Evolutionary conservation across 1,140 invertebrate species (phyloP), one percentile per base, ranked within the genome.

Genomic region (Bombus turneri): DNA sequence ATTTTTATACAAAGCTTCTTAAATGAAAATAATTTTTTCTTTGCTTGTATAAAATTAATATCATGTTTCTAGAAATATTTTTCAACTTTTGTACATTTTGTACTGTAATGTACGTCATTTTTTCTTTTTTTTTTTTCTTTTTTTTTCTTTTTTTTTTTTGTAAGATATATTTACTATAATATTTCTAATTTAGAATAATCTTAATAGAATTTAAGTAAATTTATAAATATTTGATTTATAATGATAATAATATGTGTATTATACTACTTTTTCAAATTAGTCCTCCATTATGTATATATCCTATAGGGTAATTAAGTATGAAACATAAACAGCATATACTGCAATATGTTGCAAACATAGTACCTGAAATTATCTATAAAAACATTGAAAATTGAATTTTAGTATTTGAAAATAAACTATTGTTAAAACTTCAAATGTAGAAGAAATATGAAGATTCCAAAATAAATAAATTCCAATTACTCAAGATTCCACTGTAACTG

Each of bases 281-380:
- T 8, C 12, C 25, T 28, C 1, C 6, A 41, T 69, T 39, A 34
- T 69, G 34, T 39, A 69, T 39, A 69, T 69, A 69, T 39, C 4
- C 28, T 39, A 39, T 15, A 71, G 9, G 2, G 13, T 71, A 28
- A 39, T 25, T n/a, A 41, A 41, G 1, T 71, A 28, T 71, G 41
- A 72, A n/a, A 13, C 41, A 41, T 12, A 72, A 6, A 39, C 22
- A 25, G 10, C 28, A 66, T 31, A 72, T 8, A 41, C 2, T 41
- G 28, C 25, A 72, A 72, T n/a, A 15, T 10, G 12, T 69, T 28
- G 13, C 39, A 41, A 41, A 41, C 6, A 72, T 72, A 41, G 69
- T 72, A 72, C 69, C 69, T 72, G 69, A 41, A 72, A 72, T 28
- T n/a, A 72, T 41, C 28, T 72, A 72, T n/a, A 71, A 69, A 28